Conservation (phyloP, 64 coral and sea anemone species). For the Porites lutea region DNA sequence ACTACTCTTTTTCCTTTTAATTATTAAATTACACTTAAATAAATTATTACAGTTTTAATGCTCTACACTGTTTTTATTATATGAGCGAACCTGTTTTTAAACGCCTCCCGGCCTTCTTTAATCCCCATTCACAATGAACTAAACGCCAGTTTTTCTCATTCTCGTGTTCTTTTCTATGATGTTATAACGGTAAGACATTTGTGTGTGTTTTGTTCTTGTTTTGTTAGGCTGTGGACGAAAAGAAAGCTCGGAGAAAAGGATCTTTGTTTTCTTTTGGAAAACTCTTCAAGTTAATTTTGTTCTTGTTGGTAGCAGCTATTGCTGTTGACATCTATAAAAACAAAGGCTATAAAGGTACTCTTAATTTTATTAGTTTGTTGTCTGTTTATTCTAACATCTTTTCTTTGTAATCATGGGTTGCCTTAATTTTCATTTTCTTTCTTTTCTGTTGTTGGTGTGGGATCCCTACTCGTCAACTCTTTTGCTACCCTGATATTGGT, state of each 20-base stretch:
- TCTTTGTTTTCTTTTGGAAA: slow-evolving; percentile 77
- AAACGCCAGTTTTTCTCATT: not conserved
- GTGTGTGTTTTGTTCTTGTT: not conserved
- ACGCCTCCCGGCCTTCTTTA: no score
- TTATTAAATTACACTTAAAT: no score
- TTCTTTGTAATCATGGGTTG: not conserved
- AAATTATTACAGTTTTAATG: no score
- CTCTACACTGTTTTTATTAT: no score
- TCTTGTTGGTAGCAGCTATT: slow-evolving; percentile 59
- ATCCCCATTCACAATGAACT: no score
- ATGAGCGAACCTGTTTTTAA: no score
- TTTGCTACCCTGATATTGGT: no score
- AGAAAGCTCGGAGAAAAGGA: slow-evolving; percentile 47
- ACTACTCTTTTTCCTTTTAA: no score
- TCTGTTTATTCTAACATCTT: not conserved
- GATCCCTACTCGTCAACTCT: no score
- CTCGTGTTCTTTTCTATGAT: not conserved
- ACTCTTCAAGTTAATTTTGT: slow-evolving; percentile 76
- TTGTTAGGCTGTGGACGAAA: slow-evolving; percentile 60
- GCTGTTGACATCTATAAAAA: slow-evolving; percentile 83
- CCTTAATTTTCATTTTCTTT: no score
- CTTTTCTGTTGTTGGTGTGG: no score
- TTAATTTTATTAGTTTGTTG: not conserved
- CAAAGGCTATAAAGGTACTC: slow-evolving; percentile 85
- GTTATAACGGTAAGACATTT: not conserved